Evolutionary conservation across 2,888 invertebrate genomes (phyloP).

Genomic region (Biston stratarius): DNA sequence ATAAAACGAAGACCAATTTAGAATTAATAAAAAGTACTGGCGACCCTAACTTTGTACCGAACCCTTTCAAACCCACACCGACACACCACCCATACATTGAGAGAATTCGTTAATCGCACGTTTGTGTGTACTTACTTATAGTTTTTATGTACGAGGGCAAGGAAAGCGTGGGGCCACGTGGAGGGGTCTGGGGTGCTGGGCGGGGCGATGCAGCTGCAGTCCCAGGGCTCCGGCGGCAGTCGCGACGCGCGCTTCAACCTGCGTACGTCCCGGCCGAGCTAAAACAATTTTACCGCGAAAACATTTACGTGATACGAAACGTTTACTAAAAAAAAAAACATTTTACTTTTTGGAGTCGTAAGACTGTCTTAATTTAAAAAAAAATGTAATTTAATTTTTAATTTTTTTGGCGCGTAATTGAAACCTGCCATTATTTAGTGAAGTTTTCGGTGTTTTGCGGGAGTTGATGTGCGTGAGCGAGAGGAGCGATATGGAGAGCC

Average conservation of each 20-base stretch:
- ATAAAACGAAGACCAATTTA: slow-evolving; percentile 60
- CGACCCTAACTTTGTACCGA: slow-evolving; percentile 57
- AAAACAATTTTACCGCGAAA: slow-evolving; percentile 56
- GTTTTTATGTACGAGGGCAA: slow-evolving; percentile 77
- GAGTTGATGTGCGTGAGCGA: slow-evolving; percentile 83
- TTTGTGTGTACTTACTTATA: slow-evolving; percentile 42
- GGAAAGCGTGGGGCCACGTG: slow-evolving; percentile 75
- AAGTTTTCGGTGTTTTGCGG: slow-evolving; percentile 75
- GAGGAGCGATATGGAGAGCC: slow-evolving; percentile 80
- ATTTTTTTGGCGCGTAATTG: slow-evolving; percentile 42
- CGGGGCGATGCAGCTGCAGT: slow-evolving; percentile 81
- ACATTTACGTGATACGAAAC: slow-evolving; percentile 48
- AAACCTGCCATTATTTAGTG: slow-evolving; percentile 61
- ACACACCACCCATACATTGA: slow-evolving; percentile 54
- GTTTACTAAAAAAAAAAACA: slow-evolving; percentile 37
- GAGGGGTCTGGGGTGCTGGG: slow-evolving; percentile 76
- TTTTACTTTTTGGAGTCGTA: background rate
- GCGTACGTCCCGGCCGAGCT: slow-evolving; percentile 69
- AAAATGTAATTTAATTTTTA: slow-evolving; percentile 19
- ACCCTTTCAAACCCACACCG: slow-evolving; percentile 64
- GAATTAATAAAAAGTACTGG: slow-evolving; percentile 60
- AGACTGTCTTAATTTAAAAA: slow-evolving; percentile 31
- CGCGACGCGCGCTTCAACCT: slow-evolving; percentile 72
- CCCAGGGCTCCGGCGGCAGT: slow-evolving; percentile 76
- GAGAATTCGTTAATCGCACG: slow-evolving; percentile 56